These are phyloP conservation scores for Neoascia interrupta DNA, from an alignment of 2,888 invertebrate species.

Conservation along the genomic window DNA sequence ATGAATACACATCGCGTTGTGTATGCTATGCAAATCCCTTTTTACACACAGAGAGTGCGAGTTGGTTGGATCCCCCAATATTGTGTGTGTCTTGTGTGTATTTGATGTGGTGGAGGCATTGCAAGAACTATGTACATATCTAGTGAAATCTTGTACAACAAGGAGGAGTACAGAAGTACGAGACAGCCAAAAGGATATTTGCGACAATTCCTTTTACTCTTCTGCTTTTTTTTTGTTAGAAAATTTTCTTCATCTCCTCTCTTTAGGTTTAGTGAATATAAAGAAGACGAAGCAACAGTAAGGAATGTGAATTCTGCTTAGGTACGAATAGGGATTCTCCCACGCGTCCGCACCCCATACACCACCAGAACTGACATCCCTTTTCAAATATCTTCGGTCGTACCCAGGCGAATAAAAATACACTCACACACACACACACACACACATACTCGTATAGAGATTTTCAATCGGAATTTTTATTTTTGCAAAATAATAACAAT, in stretches of 20 bases:
- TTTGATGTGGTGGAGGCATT: constrained; percentile 58
- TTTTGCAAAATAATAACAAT: constrained; percentile 66
- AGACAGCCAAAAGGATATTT: constrained; percentile 60
- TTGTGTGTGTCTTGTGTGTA: constrained; percentile 63
- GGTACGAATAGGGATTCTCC: constrained; percentile 38
- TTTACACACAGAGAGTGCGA: constrained; percentile 61
- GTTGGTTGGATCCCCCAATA: too few relatives aligned
- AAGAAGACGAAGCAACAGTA: constrained; percentile 24
- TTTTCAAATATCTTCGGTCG: constrained; percentile 37
- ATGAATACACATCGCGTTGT: constrained; percentile 38
- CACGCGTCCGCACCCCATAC: constrained; percentile 29
- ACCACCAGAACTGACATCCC: constrained; percentile 2
- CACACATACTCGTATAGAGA: background rate
- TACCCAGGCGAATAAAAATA: constrained; percentile 55
- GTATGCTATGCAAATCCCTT: constrained; percentile 62
- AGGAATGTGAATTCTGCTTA: constrained; percentile 16
- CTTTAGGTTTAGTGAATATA: background rate
- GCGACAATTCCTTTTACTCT: constrained; percentile 30
- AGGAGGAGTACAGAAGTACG: constrained; percentile 18
- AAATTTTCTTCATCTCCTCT: constrained; percentile 11
- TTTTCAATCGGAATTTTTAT: constrained; percentile 61
- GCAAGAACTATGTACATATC: constrained; percentile 48
- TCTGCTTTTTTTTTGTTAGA: constrained; percentile 6
- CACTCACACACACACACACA: constrained; percentile 15
- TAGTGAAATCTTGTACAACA: constrained; percentile 55